Percentiles rank a stretch among this genome's conserved stretches.
phyloP scores from a whole-genome alignment of 2,888 invertebrate genomes.

The Caenorhabditis afra region DNA sequence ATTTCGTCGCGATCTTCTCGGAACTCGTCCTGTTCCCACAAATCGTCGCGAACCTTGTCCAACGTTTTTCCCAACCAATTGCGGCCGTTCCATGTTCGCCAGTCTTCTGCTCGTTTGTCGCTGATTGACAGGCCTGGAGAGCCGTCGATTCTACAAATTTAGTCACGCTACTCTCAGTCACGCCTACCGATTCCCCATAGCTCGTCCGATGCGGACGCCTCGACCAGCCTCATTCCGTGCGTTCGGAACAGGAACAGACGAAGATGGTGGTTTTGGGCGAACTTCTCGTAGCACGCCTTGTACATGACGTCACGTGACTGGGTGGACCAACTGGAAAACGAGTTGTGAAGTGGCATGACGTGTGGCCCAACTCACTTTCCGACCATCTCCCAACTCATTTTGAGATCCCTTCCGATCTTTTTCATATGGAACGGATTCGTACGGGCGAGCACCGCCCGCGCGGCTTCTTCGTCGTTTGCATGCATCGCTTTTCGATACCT shows the following conservation, averaged over 20 bases:
- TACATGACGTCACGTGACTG: conserved; percentile 20
- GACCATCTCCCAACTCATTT: conserved; percentile 27
- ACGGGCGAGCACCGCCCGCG: conserved; percentile 11
- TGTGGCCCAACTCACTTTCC: not conserved
- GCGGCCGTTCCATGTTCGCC: conserved; percentile 17
- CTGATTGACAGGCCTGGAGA: conserved; percentile 16
- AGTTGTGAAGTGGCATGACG: not conserved
- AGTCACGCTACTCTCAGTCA: not conserved
- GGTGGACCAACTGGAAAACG: conserved; percentile 19
- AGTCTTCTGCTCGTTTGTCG: conserved; percentile 19
- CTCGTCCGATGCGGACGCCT: conserved; percentile 29
- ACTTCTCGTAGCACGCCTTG: conserved; percentile 11
- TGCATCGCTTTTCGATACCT: conserved; percentile 34
- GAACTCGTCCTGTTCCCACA: conserved; percentile 24
- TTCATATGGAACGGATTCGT: conserved; percentile 30
- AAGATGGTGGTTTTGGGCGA: conserved; percentile 17
- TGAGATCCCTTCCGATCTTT: conserved; percentile 24
- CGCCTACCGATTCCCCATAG: conserved; percentile 34
- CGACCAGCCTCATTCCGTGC: conserved; percentile 2
- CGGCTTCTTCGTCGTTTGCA: conserved; percentile 1
- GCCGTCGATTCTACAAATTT: not conserved
- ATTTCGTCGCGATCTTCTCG: not conserved
- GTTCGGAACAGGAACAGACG: conserved; percentile 7
- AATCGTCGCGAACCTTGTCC: conserved; percentile 22
- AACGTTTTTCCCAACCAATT: conserved; percentile 27